Evolutionary conservation across 2,797 vertebrate genomes (phyloP), one percentile per base, ranked within the genome.

Genomic region (Lepilemur septentrionalis): DNA sequence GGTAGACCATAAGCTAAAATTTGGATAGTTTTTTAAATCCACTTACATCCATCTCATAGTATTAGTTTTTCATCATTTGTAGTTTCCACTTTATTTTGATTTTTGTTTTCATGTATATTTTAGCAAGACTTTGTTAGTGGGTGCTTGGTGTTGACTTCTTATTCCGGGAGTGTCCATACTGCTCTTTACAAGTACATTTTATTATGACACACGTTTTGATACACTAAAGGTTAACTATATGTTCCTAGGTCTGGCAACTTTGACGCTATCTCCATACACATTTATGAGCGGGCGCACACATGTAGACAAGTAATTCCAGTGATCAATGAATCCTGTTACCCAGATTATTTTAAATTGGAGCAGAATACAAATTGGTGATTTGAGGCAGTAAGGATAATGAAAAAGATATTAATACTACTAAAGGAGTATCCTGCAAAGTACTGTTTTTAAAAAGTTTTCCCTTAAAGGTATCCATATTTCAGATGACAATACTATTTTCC

Each of bases 381-480:
- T 38, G n/a, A 57, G 4, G 18, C 20, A 89, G 25, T 93, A 48
- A 91, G n/a, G 28, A 67, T 11, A 57, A 22, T 52, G 55, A 52
- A 92, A 28, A 25, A 55, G 59, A 43, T 48, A 78, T 35, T 55
- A 69, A 38, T 48, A 78, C n/a, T 55, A 69, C 14, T 61, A 73
- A 95, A 55, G 65, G 52, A 43, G 2, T 41, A 14, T 11, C 48
- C 14, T 48, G 15, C 38, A 57, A 46, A 76, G 38, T 65, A 32
- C 30, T 32, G 61, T 82, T 85, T 73, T 90, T 59, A 41, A 25
- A 18, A 76, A 67, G 1, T 83, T 89, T 83, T 12, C 0, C 2
- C 30, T 87, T n/a, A 83, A 76, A 79, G 55, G 9, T 65, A 82
- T 73, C 30, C 20, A 80, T 72, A 96, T 80, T 97, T 95, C 91